Evolutionary conservation across 2,113 vertebrate species (phyloP), one percentile per base, ranked within the genome.

Genomic region (Prunella himalayana): DNA sequence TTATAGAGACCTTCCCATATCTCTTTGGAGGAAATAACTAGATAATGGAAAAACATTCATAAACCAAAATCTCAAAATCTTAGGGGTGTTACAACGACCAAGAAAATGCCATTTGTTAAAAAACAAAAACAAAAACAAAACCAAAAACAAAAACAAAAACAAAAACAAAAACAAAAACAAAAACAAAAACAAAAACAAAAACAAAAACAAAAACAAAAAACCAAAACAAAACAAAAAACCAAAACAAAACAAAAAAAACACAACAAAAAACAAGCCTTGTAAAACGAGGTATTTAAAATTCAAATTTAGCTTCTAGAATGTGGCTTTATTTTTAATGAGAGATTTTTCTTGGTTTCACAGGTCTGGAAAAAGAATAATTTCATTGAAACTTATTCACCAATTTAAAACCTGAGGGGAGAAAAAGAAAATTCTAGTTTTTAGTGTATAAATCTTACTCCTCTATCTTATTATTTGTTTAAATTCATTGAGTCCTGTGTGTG

Each of bases 251-350:
- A n/a, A n/a, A n/a, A n/a, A n/a, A 41, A 41, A 47, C 25, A 41
- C 37, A 37, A 37, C 37, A 8, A 69, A 41, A 59, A 10, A 69
- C 28, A 39, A 16, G 6, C 1, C 15, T 70, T 77, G 20, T 33
- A 76, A 94, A 94, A 82, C 7, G 92, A 44, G 13, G 3, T 33
- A 76, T 84, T 82, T 65, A 69, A 86, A 92, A 69, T 90, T 82
- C 33, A 82, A 72, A 39, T 51, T 45, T 41, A 76, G 35, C 5
- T 42, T 90, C 22, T 56, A n/a, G 53, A 92, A 73, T 73, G 1
- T 30, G 13, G 2, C 5, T 45, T 76, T 50, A 9, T 3, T 61
- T 83, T 54, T 69, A 79, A 83, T 39, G 11, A 84, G n/a, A 23
- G 11, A 6, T 2, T 54, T 81, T 53, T 82, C 9, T 77, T 69